Evolutionary conservation across 2,113 vertebrate species (phyloP).

Genomic region (Amblyopsis rosae): DNA sequence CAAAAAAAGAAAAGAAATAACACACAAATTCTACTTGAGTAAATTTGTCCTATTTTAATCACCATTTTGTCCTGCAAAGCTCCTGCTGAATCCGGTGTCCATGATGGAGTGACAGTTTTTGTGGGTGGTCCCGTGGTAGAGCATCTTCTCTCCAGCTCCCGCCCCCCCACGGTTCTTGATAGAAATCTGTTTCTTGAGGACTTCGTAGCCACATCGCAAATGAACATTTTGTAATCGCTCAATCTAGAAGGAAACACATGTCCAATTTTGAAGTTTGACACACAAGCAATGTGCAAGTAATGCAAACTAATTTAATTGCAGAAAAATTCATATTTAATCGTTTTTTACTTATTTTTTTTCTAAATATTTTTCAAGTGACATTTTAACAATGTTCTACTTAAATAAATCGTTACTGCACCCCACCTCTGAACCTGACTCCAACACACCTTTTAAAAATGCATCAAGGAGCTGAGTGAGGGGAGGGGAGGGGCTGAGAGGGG

Average conservation of each 20-base stretch:
- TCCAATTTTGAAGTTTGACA: neutral
- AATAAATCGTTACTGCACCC: neutral
- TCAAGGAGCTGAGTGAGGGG: no score
- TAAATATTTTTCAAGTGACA: neutral
- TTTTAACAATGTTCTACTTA: neutral
- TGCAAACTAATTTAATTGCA: neutral
- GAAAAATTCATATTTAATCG: no score
- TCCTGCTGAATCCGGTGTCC: constrained; percentile 60
- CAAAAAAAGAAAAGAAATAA: neutral
- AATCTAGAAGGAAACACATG: constrained; percentile 34
- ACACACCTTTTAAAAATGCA: no score
- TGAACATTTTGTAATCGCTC: constrained; percentile 56
- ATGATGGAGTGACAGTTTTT: constrained; percentile 41
- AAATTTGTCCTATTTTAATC: constrained; percentile 1
- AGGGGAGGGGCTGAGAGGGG: no score
- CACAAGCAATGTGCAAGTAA: no score
- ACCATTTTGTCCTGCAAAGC: constrained; percentile 71
- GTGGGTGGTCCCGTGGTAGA: constrained; percentile 57
- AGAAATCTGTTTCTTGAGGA: constrained; percentile 27
- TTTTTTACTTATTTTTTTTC: neutral
- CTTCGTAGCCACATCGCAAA: constrained; percentile 44
- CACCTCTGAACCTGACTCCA: no score
- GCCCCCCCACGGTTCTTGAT: constrained; percentile 19
- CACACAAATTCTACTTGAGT: neutral
- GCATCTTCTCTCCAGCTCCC: constrained; percentile 35